Conservation (phyloP, 2,888 invertebrate species). For the Chrysolina americana region DNA sequence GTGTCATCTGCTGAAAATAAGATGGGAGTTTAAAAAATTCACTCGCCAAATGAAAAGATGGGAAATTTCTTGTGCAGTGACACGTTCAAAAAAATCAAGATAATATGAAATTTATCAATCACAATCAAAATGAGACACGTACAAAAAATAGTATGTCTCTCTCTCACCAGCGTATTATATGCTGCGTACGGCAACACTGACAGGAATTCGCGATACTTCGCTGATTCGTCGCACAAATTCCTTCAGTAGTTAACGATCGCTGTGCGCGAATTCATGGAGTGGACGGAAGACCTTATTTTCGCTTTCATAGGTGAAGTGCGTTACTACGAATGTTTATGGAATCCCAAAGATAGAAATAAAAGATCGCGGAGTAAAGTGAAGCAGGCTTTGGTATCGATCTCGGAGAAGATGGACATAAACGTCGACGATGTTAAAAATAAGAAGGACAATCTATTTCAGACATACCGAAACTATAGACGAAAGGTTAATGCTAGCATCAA, state of each 20-base stretch:
- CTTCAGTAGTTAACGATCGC: constrained; percentile 9
- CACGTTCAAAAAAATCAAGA: too few species aligned
- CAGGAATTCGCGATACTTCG: constrained; percentile 2
- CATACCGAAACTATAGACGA: constrained; percentile 14
- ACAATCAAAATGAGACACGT: too few species aligned
- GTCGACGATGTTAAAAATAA: constrained; percentile 18
- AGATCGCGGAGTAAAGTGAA: constrained; percentile 1
- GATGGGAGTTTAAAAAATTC: too few species aligned
- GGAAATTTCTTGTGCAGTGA: too few species aligned
- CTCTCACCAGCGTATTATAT: neutral
- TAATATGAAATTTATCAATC: too few species aligned
- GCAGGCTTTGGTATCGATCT: neutral
- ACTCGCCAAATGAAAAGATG: too few species aligned
- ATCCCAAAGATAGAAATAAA: constrained; percentile 12
- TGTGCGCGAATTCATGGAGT: constrained; percentile 3
- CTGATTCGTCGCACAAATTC: constrained; percentile 19
- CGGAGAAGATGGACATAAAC: constrained; percentile 7
- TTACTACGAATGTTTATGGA: constrained; percentile 10
- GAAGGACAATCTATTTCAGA: constrained; percentile 22
- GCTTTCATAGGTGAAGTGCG: neutral
- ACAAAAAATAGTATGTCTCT: neutral
- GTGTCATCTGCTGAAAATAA: too few species aligned
- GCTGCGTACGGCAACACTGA: neutral
- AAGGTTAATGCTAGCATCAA: constrained; percentile 2
- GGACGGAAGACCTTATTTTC: constrained; percentile 3